These are phyloP conservation scores for Plotosus lineatus DNA, from an alignment of 2,113 vertebrate species.

Conservation along the genomic window DNA sequence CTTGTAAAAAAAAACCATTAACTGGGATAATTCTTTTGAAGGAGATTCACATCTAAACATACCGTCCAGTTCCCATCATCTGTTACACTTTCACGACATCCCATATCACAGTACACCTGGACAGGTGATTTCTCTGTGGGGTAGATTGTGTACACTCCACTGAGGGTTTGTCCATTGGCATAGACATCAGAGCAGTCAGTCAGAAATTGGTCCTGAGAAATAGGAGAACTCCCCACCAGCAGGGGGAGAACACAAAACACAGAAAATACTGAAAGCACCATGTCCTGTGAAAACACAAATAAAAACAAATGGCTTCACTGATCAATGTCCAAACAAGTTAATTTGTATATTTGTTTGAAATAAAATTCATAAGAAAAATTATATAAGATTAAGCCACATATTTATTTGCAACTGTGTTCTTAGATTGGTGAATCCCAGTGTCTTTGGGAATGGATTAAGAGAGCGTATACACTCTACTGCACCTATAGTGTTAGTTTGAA, in stretches of 20 bases:
- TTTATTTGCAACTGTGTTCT: too few species aligned
- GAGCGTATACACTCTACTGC: too few species aligned
- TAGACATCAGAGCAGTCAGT: conserved; percentile 45
- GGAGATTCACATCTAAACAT: conserved; percentile 15
- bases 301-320: neutral
- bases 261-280: neutral
- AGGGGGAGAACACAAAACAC: neutral
- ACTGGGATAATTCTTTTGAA: too few species aligned
- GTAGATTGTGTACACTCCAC: conserved; percentile 77
- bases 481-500: too few species aligned
- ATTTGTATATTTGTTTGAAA: too few species aligned
- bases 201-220: conserved; percentile 26
- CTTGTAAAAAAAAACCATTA: too few species aligned
- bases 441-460: too few species aligned
- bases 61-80: conserved; percentile 68
- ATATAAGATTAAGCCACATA: too few species aligned
- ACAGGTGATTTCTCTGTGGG: conserved; percentile 70
- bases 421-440: too few species aligned
- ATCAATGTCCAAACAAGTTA: too few species aligned
- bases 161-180: conserved; percentile 51
- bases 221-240: conserved; percentile 20
- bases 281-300: neutral
- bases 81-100: conserved; percentile 35
- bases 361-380: too few species aligned
- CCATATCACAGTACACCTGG: conserved; percentile 80